Evolutionary conservation across 2,888 invertebrate species (phyloP).

Genomic region (Sphaerophoria taeniata): DNA sequence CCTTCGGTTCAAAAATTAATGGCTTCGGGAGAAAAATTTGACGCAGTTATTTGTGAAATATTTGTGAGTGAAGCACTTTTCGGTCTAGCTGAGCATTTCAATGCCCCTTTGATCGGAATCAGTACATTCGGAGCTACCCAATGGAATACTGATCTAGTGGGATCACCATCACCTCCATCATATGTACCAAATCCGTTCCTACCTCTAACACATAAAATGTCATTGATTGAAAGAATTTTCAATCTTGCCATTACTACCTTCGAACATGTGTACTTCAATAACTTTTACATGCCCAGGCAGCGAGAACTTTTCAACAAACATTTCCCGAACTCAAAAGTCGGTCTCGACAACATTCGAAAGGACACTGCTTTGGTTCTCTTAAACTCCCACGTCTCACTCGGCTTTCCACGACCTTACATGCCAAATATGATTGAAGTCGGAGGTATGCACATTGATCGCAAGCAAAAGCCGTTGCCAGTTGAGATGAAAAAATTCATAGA

Average conservation of each 20-base stretch:
- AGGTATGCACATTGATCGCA: conserved; percentile 81
- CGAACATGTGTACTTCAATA: conserved; percentile 76
- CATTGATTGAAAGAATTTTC: conserved; percentile 78
- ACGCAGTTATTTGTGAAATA: conserved; percentile 81
- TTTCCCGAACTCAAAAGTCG: conserved; percentile 78
- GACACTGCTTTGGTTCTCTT: conserved; percentile 80
- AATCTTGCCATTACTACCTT: conserved; percentile 78
- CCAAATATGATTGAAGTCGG: conserved; percentile 82
- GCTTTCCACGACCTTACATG: conserved; percentile 80
- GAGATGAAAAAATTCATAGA: conserved; percentile 82
- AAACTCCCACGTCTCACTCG: conserved; percentile 80
- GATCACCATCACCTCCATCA: conserved; percentile 80
- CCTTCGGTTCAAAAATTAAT: conserved; percentile 75
- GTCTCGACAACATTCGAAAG: conserved; percentile 76
- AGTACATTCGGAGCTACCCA: conserved; percentile 79
- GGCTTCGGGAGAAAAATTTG: conserved; percentile 80
- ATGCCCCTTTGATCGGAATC: conserved; percentile 80
- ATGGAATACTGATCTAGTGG: conserved; percentile 80
- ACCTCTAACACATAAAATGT: conserved; percentile 80
- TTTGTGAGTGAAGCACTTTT: conserved; percentile 81
- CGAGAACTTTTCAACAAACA: conserved; percentile 77
- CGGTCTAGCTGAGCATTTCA: conserved; percentile 79
- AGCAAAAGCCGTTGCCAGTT: conserved; percentile 78
- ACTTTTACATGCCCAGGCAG: conserved; percentile 79
- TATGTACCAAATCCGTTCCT: conserved; percentile 79